A percentile compares a stretch with the other conserved stretches of the same genome.
phyloP scores from a whole-genome alignment of 1,140 invertebrate genomes.

The Coenobita brevimanus region DNA sequence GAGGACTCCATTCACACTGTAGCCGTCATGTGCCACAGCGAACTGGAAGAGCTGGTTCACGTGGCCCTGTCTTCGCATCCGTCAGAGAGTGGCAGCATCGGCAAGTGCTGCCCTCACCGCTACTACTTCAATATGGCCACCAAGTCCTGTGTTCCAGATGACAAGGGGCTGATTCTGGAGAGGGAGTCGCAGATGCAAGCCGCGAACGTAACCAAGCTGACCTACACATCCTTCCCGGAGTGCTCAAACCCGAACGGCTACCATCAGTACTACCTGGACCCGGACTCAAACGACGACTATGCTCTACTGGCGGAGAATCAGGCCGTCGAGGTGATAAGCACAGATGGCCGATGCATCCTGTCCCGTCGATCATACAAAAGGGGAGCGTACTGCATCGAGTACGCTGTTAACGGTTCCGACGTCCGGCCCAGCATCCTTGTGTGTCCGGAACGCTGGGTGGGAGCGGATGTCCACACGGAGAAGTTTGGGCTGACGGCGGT shows the following conservation, averaged over 20 bases:
- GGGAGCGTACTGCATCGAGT: conserved; percentile 48
- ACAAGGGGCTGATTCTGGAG: conserved; percentile 29
- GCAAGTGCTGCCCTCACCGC: conserved; percentile 59
- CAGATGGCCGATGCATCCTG: conserved; percentile 43
- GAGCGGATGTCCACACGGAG: conserved; percentile 45
- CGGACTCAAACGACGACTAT: conserved; percentile 30
- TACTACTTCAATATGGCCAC: conserved; percentile 32
- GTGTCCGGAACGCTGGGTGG: conserved; percentile 34
- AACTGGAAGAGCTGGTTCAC: conserved; percentile 50
- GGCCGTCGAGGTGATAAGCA: conserved; percentile 28
- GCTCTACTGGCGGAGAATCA: background rate
- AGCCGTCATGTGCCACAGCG: conserved; percentile 44
- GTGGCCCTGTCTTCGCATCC: conserved; percentile 12
- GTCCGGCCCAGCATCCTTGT: conserved; percentile 43
- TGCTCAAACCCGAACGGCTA: conserved; percentile 11
- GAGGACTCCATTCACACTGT: conserved; percentile 23
- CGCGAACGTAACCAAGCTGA: conserved; percentile 51
- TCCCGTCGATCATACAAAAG: conserved; percentile 6
- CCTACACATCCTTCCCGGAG: conserved; percentile 51
- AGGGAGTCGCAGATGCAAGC: conserved; percentile 31
- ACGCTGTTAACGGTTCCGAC: conserved; percentile 32
- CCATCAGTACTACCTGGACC: conserved; percentile 44
- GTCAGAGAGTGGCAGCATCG: conserved; percentile 26
- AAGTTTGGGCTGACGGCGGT: conserved; percentile 51
- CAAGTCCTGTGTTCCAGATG: conserved; percentile 30